Evolutionary conservation across 2,113 vertebrate species (phyloP).

Genomic region (Entosphenus tridentatus): DNA sequence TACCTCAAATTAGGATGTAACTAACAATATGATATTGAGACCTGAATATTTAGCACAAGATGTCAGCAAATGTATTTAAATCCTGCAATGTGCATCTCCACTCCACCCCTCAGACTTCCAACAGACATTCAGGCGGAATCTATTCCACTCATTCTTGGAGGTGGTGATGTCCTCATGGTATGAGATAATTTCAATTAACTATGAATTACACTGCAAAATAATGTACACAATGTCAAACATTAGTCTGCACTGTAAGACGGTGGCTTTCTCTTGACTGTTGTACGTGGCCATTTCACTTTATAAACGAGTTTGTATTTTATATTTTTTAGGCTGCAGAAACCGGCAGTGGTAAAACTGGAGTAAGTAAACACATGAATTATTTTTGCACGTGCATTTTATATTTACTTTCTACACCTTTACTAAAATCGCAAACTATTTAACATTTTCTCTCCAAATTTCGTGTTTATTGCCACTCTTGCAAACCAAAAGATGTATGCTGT

Average conservation of each 20-base stretch:
- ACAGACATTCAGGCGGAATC: conserved; percentile 97
- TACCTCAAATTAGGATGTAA: no score
- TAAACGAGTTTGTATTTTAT: conserved; percentile 5
- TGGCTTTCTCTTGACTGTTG: neutral
- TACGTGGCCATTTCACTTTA: neutral
- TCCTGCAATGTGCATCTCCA: no score
- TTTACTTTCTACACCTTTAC: neutral
- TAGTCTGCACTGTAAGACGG: no score
- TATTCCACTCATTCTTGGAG: conserved; percentile 72
- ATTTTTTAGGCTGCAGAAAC: conserved; percentile 67
- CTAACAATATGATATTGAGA: no score
- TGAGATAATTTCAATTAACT: neutral
- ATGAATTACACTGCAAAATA: no score
- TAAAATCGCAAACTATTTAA: neutral
- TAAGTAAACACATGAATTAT: conserved; percentile 24
- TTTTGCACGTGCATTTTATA: neutral
- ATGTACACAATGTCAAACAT: no score
- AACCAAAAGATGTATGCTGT: neutral
- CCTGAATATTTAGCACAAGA: no score
- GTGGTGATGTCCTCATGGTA: conserved; percentile 94
- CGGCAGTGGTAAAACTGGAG: conserved; percentile 90
- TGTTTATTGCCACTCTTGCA: neutral
- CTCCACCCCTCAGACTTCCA: conserved; percentile 34
- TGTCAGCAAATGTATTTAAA: no score
- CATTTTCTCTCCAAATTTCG: neutral